Conservation (phyloP, 2,888 invertebrate genomes). For the Orthosia gothica region DNA sequence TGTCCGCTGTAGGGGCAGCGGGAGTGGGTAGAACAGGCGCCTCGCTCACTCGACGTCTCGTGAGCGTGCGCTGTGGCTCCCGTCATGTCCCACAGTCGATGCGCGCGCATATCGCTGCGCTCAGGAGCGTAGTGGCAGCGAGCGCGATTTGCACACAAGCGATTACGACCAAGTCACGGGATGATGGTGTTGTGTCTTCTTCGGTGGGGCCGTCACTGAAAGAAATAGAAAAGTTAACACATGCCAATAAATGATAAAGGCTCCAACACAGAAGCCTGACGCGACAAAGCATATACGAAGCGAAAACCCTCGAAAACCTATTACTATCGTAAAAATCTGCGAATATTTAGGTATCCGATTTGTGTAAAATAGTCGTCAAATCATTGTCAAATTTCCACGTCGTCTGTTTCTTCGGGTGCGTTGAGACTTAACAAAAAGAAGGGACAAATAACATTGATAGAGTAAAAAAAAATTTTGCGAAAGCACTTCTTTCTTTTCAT, state of each 20-base stretch:
- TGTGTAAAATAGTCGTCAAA: neutral
- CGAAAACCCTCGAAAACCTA: no score
- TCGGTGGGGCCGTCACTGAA: constrained; percentile 84
- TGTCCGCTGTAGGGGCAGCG: constrained; percentile 76
- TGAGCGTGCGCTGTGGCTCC: constrained; percentile 85
- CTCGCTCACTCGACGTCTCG: constrained; percentile 84
- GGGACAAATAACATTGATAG: neutral
- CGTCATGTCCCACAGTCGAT: constrained; percentile 90
- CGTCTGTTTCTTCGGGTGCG: neutral
- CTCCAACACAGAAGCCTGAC: neutral
- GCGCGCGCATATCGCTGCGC: constrained; percentile 90
- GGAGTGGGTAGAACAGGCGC: constrained; percentile 77
- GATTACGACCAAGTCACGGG: constrained; percentile 87
- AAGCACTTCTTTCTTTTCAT: neutral
- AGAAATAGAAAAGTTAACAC: constrained; percentile 51
- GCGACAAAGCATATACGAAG: neutral
- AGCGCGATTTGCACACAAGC: constrained; percentile 89
- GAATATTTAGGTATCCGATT: neutral
- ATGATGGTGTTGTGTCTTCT: constrained; percentile 84
- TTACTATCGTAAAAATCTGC: neutral
- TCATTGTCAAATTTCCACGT: neutral
- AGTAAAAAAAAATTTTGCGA: neutral
- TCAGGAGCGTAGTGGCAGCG: constrained; percentile 88
- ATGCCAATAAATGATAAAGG: neutral
- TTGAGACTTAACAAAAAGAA: neutral